Conservation (phyloP, 2,113 vertebrate genomes). For the Polyodon spathula region DNA sequence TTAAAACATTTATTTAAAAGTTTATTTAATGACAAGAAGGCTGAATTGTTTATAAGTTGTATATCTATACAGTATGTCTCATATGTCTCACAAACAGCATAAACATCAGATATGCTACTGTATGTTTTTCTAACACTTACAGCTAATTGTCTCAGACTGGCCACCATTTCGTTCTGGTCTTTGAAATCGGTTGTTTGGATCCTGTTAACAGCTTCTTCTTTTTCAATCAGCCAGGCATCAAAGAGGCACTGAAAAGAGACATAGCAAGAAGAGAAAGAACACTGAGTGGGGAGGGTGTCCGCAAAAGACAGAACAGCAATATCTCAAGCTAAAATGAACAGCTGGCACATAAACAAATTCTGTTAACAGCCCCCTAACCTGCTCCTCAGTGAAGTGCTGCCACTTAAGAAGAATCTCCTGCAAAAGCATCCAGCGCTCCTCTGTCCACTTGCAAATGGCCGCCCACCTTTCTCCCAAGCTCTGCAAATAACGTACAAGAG, state of each 20-base stretch:
- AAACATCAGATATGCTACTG: neutral
- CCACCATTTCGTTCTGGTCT: constrained; percentile 72
- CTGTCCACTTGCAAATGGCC: constrained; percentile 91
- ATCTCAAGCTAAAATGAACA: too few species aligned
- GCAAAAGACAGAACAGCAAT: neutral
- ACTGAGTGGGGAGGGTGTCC: neutral
- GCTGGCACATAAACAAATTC: too few species aligned
- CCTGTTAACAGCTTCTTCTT: constrained; percentile 70
- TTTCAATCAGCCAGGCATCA: constrained; percentile 85
- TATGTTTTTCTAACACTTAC: constrained; percentile 34
- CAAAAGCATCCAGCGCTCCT: constrained; percentile 86
- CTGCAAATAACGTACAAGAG: constrained; percentile 41
- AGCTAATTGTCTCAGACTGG: constrained; percentile 62
- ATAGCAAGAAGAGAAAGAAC: constrained; percentile 18
- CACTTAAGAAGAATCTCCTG: constrained; percentile 90
- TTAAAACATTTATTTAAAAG: too few species aligned
- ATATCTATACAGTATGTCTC: too few species aligned
- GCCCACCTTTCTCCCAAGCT: constrained; percentile 88
- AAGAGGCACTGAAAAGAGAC: constrained; percentile 64
- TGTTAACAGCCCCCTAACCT: constrained; percentile 49
- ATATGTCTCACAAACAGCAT: neutral
- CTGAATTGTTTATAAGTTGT: too few species aligned
- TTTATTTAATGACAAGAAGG: too few species aligned
- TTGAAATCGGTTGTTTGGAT: constrained; percentile 70
- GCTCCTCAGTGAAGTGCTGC: constrained; percentile 91